Conservation (phyloP, 2,888 invertebrate species). For the Reticulitermes lucifugus region DNA sequence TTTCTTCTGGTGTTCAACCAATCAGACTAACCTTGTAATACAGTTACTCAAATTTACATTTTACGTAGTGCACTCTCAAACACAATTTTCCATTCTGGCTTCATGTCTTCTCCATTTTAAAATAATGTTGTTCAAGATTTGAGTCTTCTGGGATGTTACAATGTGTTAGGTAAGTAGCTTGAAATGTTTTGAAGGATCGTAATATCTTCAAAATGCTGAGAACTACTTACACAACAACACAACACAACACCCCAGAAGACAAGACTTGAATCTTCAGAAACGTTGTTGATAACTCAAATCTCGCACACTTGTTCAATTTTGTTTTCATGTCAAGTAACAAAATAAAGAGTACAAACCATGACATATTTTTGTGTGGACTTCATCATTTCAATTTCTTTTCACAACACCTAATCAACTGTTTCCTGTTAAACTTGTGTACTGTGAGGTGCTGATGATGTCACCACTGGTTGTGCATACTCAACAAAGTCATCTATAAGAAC, state of each 20-base stretch:
- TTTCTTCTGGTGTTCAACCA: neutral
- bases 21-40: neutral
- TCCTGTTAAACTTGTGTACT: conserved; percentile 54
- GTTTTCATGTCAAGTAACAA: neutral
- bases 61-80: neutral
- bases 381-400: neutral
- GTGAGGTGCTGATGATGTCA: conserved; percentile 54
- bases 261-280: too few species aligned
- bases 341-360: conserved; percentile 4
- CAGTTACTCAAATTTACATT: neutral
- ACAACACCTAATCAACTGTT: neutral
- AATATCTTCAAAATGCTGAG: too few species aligned
- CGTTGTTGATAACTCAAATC: too few species aligned
- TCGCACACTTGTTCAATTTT: neutral
- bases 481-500: conserved; percentile 95
- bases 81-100: neutral
- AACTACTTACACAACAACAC: too few species aligned
- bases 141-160: too few species aligned
- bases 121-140: neutral
- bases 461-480: conserved; percentile 77
- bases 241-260: too few species aligned
- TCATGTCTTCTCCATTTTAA: neutral
- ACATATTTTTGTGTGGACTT: neutral
- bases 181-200: too few species aligned
- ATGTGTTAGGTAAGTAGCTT: too few species aligned